Percentiles rank a stretch among this genome's conserved stretches.
phyloP scores from a whole-genome alignment of 2,797 vertebrate genomes.

The Lagorchestes hirsutus region DNA sequence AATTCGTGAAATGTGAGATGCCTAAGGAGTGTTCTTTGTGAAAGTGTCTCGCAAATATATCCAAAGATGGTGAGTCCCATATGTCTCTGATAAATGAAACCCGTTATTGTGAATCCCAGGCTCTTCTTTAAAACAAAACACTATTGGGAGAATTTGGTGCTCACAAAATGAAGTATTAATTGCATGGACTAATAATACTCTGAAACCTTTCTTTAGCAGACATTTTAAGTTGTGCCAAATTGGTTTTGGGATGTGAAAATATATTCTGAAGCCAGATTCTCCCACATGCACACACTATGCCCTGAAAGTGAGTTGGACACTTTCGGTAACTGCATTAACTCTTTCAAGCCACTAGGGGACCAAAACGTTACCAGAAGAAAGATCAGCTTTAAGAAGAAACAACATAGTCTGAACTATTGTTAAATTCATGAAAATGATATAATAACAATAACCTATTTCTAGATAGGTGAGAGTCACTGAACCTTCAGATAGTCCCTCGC shows the following conservation, averaged over 20 bases:
- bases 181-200: constrained; percentile 83
- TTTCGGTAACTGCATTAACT: constrained; percentile 80
- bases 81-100: constrained; percentile 84
- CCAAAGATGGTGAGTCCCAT: constrained; percentile 80
- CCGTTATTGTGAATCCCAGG: constrained; percentile 82
- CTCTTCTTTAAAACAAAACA: constrained; percentile 84
- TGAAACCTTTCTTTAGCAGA: constrained; percentile 82
- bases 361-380: constrained; percentile 69
- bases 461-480: constrained; percentile 37
- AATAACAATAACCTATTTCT: constrained; percentile 62
- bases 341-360: constrained; percentile 78
- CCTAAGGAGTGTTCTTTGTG: constrained; percentile 80
- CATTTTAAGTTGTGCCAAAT: constrained; percentile 84
- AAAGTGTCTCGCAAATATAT: constrained; percentile 79
- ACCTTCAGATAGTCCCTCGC: constrained; percentile 38
- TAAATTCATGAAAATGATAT: constrained; percentile 62
- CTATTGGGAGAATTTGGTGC: constrained; percentile 81
- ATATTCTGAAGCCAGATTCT: constrained; percentile 79
- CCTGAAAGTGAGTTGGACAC: constrained; percentile 80
- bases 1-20: constrained; percentile 81
- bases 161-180: constrained; percentile 84
- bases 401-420: constrained; percentile 49
- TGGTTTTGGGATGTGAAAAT: constrained; percentile 82
- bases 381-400: constrained; percentile 69
- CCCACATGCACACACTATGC: constrained; percentile 78